These are phyloP conservation scores for Apostichopus californicus DNA, from an alignment of 35 echinoderm and acorn worm species.

Conservation along the genomic window DNA sequence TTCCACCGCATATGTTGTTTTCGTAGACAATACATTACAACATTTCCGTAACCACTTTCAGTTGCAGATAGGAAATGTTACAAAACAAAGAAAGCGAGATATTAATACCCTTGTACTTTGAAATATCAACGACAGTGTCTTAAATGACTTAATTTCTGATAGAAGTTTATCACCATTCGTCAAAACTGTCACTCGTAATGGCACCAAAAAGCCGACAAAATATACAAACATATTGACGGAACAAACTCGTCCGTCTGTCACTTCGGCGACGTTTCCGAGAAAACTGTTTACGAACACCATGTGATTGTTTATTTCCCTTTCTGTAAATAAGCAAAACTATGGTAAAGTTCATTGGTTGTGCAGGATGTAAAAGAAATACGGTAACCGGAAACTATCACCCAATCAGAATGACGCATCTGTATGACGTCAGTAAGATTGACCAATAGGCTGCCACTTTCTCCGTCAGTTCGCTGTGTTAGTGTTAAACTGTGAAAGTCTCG, in stretches of 20 bases:
- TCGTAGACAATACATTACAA: too few relatives aligned
- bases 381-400: constrained; percentile 37
- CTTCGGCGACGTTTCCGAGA: constrained; percentile 2
- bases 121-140: too few relatives aligned
- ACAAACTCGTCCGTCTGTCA: background rate
- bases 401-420: background rate
- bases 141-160: too few relatives aligned
- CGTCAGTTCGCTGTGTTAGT: background rate
- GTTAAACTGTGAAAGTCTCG: background rate
- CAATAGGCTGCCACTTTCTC: background rate
- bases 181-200: too few relatives aligned
- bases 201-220: background rate
- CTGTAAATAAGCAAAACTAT: background rate
- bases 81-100: too few relatives aligned
- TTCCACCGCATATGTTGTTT: too few relatives aligned
- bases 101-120: too few relatives aligned
- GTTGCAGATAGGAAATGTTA: too few relatives aligned
- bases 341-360: background rate
- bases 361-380: background rate
- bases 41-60: too few relatives aligned
- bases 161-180: too few relatives aligned
- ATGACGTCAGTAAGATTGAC: background rate
- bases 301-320: background rate
- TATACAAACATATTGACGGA: background rate
- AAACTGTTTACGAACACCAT: background rate